Evolutionary conservation across 1,140 invertebrate genomes (phyloP), one percentile per base, ranked within the genome.

Genomic region (Dinoponera quadriceps): DNA sequence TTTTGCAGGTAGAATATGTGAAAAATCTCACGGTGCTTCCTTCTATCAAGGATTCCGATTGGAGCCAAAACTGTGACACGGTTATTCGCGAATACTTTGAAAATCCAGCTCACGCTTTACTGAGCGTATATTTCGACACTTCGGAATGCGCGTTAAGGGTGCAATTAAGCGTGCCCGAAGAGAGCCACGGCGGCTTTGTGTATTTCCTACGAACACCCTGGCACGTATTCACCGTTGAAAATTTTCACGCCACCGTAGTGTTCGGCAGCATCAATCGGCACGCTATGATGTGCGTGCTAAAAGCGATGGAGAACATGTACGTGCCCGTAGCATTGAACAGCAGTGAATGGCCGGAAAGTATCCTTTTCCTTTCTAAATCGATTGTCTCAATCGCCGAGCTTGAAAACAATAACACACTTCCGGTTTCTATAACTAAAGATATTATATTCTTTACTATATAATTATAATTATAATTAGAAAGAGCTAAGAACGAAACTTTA

Each of bases 231-330:
- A 95, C 94, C 13, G 93, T 95, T 0, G 95, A 96, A 0, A 96
- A 95, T 49, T 97, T 97, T 89, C 95, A 96, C 51, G 96, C 96
- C 62, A 95, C 95, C 44, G 94, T 97, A 0, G 94, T 95, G 1
- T 97, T 97, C 86, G 97, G 96, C 1, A 97, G 95, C 0, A 91
- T 97, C 16, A 95, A 95, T 51, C 94, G 95, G 65, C 95, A 95
- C 20, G 93, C 96, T 0, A 96, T 96, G 88, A 94, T 94, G 0
- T 95, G 96, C 16, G 91, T 97, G 54, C 93, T 97, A 71, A 95
- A 95, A 71, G 91, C 96, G 25, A 90, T 97, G 74, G 95, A 96
- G 85, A 93, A 95, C 63, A 93, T 97, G 20, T 97, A 96, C 88
- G 95, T 95, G 5, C 96, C 97, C 0, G 94, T 96, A 38, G 96